Conservation (phyloP, 1,140 invertebrate species). For the Nautilus pompilius region DNA sequence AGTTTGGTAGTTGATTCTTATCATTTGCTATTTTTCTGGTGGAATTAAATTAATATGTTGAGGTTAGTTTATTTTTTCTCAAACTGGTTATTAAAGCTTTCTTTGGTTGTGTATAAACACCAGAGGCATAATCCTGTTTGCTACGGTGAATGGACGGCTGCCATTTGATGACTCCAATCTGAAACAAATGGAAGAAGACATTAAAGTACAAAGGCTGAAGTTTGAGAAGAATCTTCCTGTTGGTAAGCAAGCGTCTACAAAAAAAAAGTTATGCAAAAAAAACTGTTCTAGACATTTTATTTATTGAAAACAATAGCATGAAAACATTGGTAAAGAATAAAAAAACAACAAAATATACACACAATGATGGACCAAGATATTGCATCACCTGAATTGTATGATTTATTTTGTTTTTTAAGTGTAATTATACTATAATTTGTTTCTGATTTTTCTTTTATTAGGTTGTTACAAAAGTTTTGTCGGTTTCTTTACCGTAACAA, state of each 20-base stretch:
- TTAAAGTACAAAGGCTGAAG: slow-evolving; percentile 31
- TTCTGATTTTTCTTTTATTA: too few species aligned
- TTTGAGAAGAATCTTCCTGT: slow-evolving; percentile 23
- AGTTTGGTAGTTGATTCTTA: too few species aligned
- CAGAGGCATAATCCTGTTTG: slow-evolving; percentile 89
- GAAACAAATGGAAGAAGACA: slow-evolving; percentile 28
- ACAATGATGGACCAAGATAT: background rate
- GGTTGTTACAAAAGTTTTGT: too few species aligned
- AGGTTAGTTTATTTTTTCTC: too few species aligned
- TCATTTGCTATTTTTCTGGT: too few species aligned
- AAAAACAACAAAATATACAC: background rate
- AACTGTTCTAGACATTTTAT: too few species aligned
- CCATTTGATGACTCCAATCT: slow-evolving; percentile 87
- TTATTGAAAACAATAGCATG: background rate
- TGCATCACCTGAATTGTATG: too few species aligned
- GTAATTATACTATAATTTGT: too few species aligned
- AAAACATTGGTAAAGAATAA: background rate
- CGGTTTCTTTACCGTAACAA: too few species aligned
- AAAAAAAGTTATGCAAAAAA: background rate
- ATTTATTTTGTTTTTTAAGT: too few species aligned
- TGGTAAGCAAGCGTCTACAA: slow-evolving; percentile 19
- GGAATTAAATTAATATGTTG: too few species aligned
- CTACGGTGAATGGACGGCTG: slow-evolving; percentile 91
- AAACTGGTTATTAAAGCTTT: background rate
- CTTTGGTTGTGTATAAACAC: background rate